Base-by-base conservation (phyloP, 2,113 vertebrate species). In the Apteryx owenii region DNA sequence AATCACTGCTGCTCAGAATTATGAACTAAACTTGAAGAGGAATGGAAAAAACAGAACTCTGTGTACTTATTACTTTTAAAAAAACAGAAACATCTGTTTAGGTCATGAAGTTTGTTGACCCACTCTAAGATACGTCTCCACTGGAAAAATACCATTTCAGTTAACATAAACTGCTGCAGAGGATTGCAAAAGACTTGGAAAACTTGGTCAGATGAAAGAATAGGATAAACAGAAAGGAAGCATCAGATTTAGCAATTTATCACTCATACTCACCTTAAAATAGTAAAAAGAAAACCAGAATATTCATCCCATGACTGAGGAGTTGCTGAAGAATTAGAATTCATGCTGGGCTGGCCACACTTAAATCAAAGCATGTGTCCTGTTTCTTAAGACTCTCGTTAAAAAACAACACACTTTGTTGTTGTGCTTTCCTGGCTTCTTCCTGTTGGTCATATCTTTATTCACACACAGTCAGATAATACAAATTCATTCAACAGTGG, bases 31-130 rank as follows among this genome's bases (percentile, higher is more conserved):
- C 70, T 80, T 42, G 23, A 36, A 94, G 25, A 85, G 75, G 23
- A 54, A 91, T 68, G 42, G 82, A 68, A 93, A 95, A 95, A 95
- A 48, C 79, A 97, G 88, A 89, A 94, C 91, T 95, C 2, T 0
- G 64, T 91, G 89, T 81, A 81, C 87, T 78, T 93, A 85, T 0
- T 95, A 50, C 83, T 93, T 79, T 84, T 38, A 38, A 88, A 95
- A 94, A 85, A 51, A 33, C 64, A 44, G 78, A 95, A 94, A 19
- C 83, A 90, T 97, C 92, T 98, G 95, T 77, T 95, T 85, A 85
- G 87, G 88, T 96, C 81, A 36, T 88, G 90, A 94, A 58, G 69
- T 70, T 95, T 96, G 73, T 66, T 94, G 93, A 87, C 65, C 50
- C 22, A 44, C 65, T 89, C 73, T 60, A n/a, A 76, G 50, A 61